These are phyloP conservation scores for Corythoichthys haematopterus DNA, from an alignment of 2,113 vertebrate species.

Conservation along the genomic window DNA sequence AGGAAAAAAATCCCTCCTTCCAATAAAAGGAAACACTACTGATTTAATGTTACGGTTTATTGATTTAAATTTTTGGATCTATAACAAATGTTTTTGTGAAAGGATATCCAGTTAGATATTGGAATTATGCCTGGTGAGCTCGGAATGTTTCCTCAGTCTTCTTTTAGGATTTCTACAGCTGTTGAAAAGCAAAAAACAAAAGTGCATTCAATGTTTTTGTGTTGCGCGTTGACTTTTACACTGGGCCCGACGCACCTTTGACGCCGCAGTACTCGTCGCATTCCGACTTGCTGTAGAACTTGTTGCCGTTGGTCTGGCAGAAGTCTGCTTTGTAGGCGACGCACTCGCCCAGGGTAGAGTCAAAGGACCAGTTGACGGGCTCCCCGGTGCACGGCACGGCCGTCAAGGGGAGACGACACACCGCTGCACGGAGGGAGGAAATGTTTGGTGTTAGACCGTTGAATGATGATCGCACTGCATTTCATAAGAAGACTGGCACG, in stretches of 20 bases:
- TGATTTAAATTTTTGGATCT: not conserved
- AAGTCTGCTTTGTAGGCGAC: conserved; percentile 71
- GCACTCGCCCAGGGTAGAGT: conserved; percentile 74
- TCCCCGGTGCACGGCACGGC: conserved; percentile 59
- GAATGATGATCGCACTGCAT: too few relatives aligned
- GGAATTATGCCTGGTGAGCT: not conserved
- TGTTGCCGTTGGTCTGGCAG: conserved; percentile 86
- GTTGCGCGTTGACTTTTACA: not conserved
- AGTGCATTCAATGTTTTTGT: not conserved
- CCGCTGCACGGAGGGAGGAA: conserved; percentile 65
- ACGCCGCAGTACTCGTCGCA: conserved; percentile 89
- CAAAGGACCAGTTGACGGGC: conserved; percentile 76
- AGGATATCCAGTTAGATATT: not conserved
- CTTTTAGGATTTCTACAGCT: conserved; percentile 35
- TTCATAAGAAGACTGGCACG: conserved; percentile 6
- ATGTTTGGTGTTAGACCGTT: too few relatives aligned
- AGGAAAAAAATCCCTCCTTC: too few relatives aligned
- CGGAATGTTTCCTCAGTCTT: not conserved
- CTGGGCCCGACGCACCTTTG: conserved; percentile 67
- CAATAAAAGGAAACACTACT: not conserved
- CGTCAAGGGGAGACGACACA: conserved; percentile 83
- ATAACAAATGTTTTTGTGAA: not conserved
- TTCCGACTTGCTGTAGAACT: conserved; percentile 90
- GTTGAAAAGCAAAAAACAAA: conserved; percentile 5
- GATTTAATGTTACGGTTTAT: conserved; percentile 13